phyloP scores from a whole-genome alignment of 2,888 invertebrate species.

The Aricia artaxerxes region DNA sequence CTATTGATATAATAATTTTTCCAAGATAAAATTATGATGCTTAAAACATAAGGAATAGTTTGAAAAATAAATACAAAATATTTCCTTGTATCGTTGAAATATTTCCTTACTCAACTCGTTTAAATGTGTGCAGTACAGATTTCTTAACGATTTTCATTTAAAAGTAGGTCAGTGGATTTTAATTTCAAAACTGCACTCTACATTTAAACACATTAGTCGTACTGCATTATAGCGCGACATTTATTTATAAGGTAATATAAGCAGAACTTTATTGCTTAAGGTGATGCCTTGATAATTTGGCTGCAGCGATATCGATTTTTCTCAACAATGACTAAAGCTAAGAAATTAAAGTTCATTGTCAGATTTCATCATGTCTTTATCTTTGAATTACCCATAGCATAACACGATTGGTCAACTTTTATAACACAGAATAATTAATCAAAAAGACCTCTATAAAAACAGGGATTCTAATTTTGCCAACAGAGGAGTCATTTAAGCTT shows the following conservation, averaged over 20 bases:
- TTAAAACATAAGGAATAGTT: not conserved
- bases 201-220: not conserved
- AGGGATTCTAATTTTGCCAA: too few species aligned
- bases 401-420: too few species aligned
- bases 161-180: conserved; percentile 9
- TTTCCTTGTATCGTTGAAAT: not conserved
- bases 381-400: too few species aligned
- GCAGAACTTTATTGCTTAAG: not conserved
- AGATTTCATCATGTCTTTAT: too few species aligned
- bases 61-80: not conserved
- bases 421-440: too few species aligned
- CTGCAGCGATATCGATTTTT: too few species aligned
- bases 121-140: not conserved
- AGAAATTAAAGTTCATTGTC: too few species aligned
- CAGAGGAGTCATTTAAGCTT: too few species aligned
- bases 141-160: conserved; percentile 13
- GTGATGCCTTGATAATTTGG: too few species aligned
- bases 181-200: conserved; percentile 5
- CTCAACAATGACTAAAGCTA: too few species aligned
- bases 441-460: too few species aligned
- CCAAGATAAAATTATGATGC: not conserved
- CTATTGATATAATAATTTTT: not conserved
- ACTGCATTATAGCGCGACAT: not conserved
- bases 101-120: not conserved
- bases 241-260: not conserved